Conservation (phyloP, 2,888 invertebrate species). For the Selenia dentaria region DNA sequence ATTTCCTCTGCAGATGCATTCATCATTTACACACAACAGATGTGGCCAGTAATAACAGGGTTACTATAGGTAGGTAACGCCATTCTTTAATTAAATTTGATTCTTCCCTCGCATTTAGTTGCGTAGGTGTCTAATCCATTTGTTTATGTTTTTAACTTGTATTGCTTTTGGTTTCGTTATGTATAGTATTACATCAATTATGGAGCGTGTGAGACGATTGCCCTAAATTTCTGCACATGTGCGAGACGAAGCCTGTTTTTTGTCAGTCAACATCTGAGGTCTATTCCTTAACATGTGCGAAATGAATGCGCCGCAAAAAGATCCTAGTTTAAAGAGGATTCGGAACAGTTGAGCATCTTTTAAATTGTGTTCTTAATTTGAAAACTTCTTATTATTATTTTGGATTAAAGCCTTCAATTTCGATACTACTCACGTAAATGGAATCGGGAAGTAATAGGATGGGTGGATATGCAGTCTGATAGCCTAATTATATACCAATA, state of each 20-base stretch:
- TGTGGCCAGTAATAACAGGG: slow-evolving; percentile 71
- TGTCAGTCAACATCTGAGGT: slow-evolving; percentile 71
- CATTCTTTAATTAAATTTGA: slow-evolving; percentile 71
- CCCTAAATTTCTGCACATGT: slow-evolving; percentile 69
- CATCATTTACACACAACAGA: slow-evolving; percentile 77
- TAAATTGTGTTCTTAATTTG: slow-evolving; percentile 5
- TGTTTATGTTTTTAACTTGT: slow-evolving; percentile 37
- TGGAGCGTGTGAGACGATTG: slow-evolving; percentile 51
- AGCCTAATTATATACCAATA: slow-evolving; percentile 26
- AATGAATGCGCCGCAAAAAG: slow-evolving; percentile 54
- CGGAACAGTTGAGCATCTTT: slow-evolving; percentile 20
- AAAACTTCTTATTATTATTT: background rate
- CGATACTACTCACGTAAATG: too few relatives aligned
- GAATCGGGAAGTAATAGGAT: slow-evolving; percentile 22
- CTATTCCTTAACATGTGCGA: slow-evolving; percentile 72
- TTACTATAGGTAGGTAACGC: slow-evolving; percentile 64
- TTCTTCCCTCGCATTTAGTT: slow-evolving; percentile 54
- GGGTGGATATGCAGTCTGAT: slow-evolving; percentile 23
- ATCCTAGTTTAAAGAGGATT: slow-evolving; percentile 58
- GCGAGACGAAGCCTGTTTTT: slow-evolving; percentile 67
- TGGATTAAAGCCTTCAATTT: too few relatives aligned
- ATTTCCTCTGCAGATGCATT: slow-evolving; percentile 66
- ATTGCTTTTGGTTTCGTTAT: slow-evolving; percentile 40
- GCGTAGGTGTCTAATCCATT: slow-evolving; percentile 51
- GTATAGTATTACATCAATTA: slow-evolving; percentile 32